Percentiles rank a stretch among this genome's conserved stretches.
Evolutionary conservation across 2,888 invertebrate species (phyloP).

Genomic region (Agrochola macilenta): DNA sequence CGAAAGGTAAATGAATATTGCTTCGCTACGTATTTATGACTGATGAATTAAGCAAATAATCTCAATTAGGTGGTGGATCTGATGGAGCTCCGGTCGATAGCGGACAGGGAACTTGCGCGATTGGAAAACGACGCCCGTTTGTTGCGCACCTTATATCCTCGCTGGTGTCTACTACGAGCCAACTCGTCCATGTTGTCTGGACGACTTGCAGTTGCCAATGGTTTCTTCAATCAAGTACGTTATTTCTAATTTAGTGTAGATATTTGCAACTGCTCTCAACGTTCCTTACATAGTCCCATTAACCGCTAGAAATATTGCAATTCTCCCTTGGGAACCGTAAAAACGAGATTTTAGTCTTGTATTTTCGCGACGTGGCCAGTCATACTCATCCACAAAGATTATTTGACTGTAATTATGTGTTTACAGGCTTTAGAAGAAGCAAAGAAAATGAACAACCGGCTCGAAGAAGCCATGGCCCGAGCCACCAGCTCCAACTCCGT

Average conservation of each 20-base stretch:
- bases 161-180: conserved; percentile 83
- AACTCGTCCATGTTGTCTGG: conserved; percentile 80
- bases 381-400: background rate
- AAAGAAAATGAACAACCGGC: conserved; percentile 74
- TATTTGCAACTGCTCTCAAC: background rate
- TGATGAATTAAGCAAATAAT: background rate
- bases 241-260: background rate
- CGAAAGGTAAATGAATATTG: conserved; percentile 74
- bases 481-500: conserved; percentile 75
- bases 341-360: too few species aligned
- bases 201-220: conserved; percentile 72
- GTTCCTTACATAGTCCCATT: background rate
- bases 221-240: conserved; percentile 77
- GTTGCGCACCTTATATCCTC: conserved; percentile 78
- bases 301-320: background rate
- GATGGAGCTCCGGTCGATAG: conserved; percentile 86
- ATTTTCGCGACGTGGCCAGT: background rate
- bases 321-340: background rate
- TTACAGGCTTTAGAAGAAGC: conserved; percentile 79
- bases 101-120: conserved; percentile 80
- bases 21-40: background rate
- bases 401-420: background rate
- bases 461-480: conserved; percentile 77
- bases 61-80: conserved; percentile 82
- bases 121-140: conserved; percentile 80